phyloP scores from a whole-genome alignment of 2,797 vertebrate species.

The Micropoecilia bifurca region DNA sequence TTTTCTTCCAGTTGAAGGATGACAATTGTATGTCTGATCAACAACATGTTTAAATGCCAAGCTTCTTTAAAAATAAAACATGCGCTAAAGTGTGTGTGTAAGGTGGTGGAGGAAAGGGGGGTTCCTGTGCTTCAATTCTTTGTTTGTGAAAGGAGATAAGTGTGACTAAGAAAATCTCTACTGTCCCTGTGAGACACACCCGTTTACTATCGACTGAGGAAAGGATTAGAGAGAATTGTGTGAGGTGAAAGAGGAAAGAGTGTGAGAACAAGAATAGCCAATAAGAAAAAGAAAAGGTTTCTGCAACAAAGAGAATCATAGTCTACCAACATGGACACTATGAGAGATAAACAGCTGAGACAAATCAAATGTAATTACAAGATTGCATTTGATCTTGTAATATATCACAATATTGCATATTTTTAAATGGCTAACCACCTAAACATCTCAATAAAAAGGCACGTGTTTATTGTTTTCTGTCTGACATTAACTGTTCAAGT shows the following conservation, averaged over 20 bases:
- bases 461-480: constrained; percentile 9
- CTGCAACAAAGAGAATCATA: constrained; percentile 12
- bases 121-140: background rate
- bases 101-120: no score
- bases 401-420: background rate
- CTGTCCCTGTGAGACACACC: background rate
- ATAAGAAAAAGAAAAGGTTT: background rate
- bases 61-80: background rate
- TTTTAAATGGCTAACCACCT: constrained; percentile 13
- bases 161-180: background rate
- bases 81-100: no score
- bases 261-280: background rate
- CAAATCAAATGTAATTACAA: no score
- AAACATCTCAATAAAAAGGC: constrained; percentile 12
- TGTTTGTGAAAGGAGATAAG: background rate
- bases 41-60: background rate
- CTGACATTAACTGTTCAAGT: no score
- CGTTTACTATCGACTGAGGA: background rate
- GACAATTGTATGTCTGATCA: background rate
- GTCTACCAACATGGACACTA: constrained; percentile 5
- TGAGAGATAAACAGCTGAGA: constrained; percentile 8
- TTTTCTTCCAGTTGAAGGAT: background rate
- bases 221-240: constrained; percentile 3
- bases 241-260: constrained; percentile 1
- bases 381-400: background rate